These are phyloP conservation scores for Nomada hirtipes DNA, from an alignment of 2,888 invertebrate genomes.

Conservation along the genomic window DNA sequence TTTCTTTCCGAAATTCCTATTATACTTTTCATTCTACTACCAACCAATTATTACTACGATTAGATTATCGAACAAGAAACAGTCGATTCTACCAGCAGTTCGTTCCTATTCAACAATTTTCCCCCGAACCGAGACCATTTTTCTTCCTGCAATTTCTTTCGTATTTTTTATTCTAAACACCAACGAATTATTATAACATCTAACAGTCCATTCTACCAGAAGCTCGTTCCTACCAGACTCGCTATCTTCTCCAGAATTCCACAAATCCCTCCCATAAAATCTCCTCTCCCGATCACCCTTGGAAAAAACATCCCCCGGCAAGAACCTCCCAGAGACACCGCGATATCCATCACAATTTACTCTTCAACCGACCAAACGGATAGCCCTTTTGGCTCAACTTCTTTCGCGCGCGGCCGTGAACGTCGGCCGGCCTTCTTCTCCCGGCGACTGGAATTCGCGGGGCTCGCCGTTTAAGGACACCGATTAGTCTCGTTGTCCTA, in stretches of 20 bases:
- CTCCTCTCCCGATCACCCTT: no score
- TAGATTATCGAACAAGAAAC: no score
- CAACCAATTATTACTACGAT: no score
- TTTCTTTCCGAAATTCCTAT: no score
- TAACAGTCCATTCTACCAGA: neutral
- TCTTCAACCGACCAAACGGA: neutral
- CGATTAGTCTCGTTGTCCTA: conserved; percentile 74
- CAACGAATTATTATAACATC: neutral
- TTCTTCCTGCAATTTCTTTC: no score
- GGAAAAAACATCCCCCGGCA: neutral
- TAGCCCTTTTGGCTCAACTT: conserved; percentile 10
- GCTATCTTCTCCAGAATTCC: conserved; percentile 1
- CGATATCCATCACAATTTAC: conserved; percentile 38
- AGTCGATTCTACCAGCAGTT: neutral
- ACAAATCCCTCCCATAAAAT: neutral
- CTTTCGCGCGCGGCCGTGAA: conserved; percentile 33
- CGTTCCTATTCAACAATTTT: neutral
- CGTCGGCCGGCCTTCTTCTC: neutral
- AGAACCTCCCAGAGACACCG: neutral
- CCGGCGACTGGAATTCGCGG: conserved; percentile 47
- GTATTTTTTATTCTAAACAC: no score
- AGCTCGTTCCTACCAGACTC: neutral
- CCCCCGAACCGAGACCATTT: no score
- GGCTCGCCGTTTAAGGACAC: conserved; percentile 65
- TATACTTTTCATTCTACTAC: no score